Conservation (phyloP, 2,888 invertebrate genomes). For the Augochlorella aurata region DNA sequence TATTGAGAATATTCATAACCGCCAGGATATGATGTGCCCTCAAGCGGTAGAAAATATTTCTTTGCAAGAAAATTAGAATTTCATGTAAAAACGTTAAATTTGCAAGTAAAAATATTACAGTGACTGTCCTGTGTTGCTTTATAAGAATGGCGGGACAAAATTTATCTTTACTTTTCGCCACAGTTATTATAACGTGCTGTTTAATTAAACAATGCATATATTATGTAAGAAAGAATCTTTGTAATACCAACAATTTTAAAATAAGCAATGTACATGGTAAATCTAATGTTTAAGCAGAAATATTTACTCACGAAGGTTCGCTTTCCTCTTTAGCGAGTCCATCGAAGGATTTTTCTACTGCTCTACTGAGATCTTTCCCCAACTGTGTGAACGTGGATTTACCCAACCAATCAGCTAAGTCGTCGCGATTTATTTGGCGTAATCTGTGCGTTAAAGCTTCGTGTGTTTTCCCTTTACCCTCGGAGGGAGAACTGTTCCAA, state of each 20-base stretch:
- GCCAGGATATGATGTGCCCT: not conserved
- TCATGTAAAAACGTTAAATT: not conserved
- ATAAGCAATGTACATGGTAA: too few relatives aligned
- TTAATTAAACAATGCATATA: too few relatives aligned
- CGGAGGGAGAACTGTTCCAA: slow-evolving; percentile 83
- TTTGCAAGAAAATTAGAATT: not conserved
- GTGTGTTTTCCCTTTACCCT: slow-evolving; percentile 85
- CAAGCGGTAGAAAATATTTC: not conserved
- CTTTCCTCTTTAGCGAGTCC: slow-evolving; percentile 65
- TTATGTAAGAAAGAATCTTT: too few relatives aligned
- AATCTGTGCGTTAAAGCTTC: slow-evolving; percentile 84
- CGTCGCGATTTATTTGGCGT: slow-evolving; percentile 84
- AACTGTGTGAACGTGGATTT: slow-evolving; percentile 84
- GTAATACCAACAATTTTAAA: too few relatives aligned
- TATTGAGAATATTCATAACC: too few relatives aligned
- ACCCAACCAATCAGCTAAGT: slow-evolving; percentile 86
- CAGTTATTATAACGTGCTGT: too few relatives aligned
- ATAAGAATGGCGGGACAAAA: too few relatives aligned
- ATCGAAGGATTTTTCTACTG: slow-evolving; percentile 71
- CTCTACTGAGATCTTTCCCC: slow-evolving; percentile 82
- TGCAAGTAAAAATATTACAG: not conserved
- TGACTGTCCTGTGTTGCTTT: too few relatives aligned
- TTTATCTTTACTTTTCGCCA: too few relatives aligned
- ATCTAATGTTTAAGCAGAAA: not conserved
- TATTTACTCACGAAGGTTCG: slow-evolving; percentile 47